Percentiles rank a stretch among this genome's conserved stretches.
Evolutionary conservation across 2,888 invertebrate species (phyloP).

Genomic region (Electrophaes corylata): DNA sequence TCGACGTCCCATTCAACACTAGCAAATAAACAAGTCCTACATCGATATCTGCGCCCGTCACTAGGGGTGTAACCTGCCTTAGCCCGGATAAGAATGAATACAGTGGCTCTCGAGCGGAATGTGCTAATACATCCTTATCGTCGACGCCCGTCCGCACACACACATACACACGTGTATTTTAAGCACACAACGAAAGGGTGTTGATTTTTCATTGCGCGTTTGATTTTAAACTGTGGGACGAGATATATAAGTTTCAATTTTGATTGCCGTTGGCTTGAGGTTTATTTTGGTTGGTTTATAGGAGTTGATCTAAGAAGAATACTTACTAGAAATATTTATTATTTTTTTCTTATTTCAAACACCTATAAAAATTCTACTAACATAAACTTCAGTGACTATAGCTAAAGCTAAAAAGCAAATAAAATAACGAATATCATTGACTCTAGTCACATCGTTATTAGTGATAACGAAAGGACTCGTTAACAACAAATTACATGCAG

Average conservation of each 20-base stretch:
- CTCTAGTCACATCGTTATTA: neutral
- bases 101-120: conserved; percentile 78
- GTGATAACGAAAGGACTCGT: neutral
- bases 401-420: too few species aligned
- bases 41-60: conserved; percentile 50
- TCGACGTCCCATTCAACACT: conserved; percentile 27
- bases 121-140: conserved; percentile 84
- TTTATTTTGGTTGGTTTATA: neutral
- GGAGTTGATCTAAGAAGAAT: neutral
- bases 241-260: conserved; percentile 6
- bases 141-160: conserved; percentile 56
- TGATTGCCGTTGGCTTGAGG: neutral
- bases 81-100: conserved; percentile 82
- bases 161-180: conserved; percentile 38
- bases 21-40: conserved; percentile 38
- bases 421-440: neutral
- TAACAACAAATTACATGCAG: conserved; percentile 11
- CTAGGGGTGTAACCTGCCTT: conserved; percentile 82
- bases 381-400: too few species aligned
- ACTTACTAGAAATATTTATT: neutral
- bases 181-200: conserved; percentile 25
- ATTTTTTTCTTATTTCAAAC: too few species aligned
- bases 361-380: too few species aligned
- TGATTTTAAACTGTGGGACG: conserved; percentile 16
- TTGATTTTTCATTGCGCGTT: conserved; percentile 29